Evolutionary conservation across 2,797 vertebrate genomes (phyloP), one percentile per base, ranked within the genome.

Genomic region (Ctenosaura bakeri): DNA sequence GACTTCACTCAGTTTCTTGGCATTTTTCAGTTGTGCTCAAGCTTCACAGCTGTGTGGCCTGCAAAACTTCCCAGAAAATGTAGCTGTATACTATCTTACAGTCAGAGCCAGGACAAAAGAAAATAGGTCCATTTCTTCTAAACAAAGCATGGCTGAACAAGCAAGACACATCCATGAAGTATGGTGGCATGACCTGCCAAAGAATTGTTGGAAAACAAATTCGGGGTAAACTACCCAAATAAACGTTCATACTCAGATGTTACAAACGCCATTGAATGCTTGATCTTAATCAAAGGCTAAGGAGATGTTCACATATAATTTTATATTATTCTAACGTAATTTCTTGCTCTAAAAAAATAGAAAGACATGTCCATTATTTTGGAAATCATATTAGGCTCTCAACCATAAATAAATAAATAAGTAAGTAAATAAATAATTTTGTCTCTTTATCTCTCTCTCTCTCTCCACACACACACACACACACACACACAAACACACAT

Each of bases 1-100:
- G 94, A 95, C 88, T 82, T 90, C 92, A 93, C 66, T 88, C 79
- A 78, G 91, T 95, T 94, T 95, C 92, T 85, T 89, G 84, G 71
- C 90, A 83, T 89, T 91, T 90, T 89, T 93, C 89, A 84, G 64
- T 85, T 85, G 80, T 0, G 0, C 71, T 94, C 5, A n/a, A 0
- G 2, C 88, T 90, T 79, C 13, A 54, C 84, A 88, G 92, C 89
- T 92, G 90, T 88, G 74, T 90, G 9, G 90, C 14, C 80, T 80
- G 81, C n/a, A 85, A 50, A 32, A 93, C 77, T 35, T 56, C 38
- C 88, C 64, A 89, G 71, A 87, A 79, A 52, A 90, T 73, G 29
- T 62, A 79, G 52, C 46, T 54, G 56, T 78, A 38, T 78, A 71
- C 24, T 24, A 42, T 50, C 12, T 74, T 32, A 42, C 32, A 38